Conservation (phyloP, 2,888 invertebrate genomes). For the Cyaniris semiargus region DNA sequence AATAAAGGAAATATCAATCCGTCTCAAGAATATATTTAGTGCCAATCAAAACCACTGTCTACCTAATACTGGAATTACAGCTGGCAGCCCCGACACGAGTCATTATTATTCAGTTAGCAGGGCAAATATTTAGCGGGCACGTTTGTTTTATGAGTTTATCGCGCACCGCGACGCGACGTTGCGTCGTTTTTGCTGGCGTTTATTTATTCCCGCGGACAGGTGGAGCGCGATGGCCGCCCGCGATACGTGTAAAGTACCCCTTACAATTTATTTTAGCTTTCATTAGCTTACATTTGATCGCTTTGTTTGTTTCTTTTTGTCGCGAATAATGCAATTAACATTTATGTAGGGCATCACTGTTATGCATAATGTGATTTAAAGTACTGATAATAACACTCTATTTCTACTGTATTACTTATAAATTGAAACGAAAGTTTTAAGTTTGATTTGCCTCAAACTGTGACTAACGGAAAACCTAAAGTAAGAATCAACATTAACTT, state of each 20-base stretch:
- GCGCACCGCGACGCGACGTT: slow-evolving; percentile 40
- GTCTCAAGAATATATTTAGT: background rate
- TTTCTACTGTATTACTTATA: background rate
- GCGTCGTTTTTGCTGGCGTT: slow-evolving; percentile 53
- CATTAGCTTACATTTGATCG: slow-evolving; percentile 48
- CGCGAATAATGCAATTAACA: background rate
- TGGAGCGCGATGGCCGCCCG: slow-evolving; percentile 62
- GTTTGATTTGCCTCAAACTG: background rate
- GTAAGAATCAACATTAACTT: background rate
- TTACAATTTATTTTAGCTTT: slow-evolving; percentile 66
- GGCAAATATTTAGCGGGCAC: slow-evolving; percentile 57
- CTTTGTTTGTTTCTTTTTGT: slow-evolving; percentile 32
- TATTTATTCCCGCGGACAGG: slow-evolving; percentile 69
- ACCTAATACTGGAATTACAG: background rate
- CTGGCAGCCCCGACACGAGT: slow-evolving; percentile 40
- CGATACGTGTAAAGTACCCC: slow-evolving; percentile 67
- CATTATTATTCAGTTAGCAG: slow-evolving; percentile 64
- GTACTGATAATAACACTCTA: background rate
- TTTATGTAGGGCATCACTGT: background rate
- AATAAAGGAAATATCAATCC: background rate
- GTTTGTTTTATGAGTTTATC: slow-evolving; percentile 48
- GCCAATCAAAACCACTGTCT: background rate
- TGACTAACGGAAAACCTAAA: background rate
- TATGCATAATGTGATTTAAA: background rate
- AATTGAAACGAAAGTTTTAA: background rate